Conservation (phyloP, 2,797 vertebrate species). For the Pangasius djambal region DNA sequence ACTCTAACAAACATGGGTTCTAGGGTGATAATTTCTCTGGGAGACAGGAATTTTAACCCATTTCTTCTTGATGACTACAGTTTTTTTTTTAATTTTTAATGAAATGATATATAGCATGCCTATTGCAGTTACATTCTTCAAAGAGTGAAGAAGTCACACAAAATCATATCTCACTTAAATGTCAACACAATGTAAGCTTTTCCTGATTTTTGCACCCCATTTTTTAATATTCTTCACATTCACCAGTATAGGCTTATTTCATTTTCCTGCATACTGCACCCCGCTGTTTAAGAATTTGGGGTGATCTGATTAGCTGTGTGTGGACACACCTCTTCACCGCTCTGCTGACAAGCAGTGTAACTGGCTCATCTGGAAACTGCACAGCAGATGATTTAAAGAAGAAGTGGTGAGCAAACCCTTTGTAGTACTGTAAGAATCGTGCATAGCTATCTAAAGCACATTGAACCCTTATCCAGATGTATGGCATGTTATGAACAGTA, state of each 20-base stretch:
- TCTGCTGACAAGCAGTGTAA: conserved; percentile 38
- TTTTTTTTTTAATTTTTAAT: background rate
- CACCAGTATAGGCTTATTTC: background rate
- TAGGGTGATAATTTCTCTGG: background rate
- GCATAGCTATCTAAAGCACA: background rate
- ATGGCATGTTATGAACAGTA: background rate
- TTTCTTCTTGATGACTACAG: background rate
- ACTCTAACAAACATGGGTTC: background rate
- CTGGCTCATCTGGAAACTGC: conserved; percentile 34
- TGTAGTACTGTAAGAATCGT: conserved; percentile 8
- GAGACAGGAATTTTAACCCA: background rate
- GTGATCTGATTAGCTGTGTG: conserved; percentile 17
- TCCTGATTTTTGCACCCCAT: background rate
- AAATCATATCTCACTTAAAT: background rate
- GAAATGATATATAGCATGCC: background rate
- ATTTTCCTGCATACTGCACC: background rate
- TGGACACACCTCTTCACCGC: conserved; percentile 20
- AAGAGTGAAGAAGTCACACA: background rate
- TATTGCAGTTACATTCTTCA: background rate
- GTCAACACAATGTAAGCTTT: background rate
- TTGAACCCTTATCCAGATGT: background rate
- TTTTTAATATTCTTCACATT: background rate
- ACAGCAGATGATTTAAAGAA: conserved; percentile 23
- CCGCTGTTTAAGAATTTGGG: conserved; percentile 4
- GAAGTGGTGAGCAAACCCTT: conserved; percentile 26